Evolutionary conservation across 1,140 invertebrate genomes (phyloP), one percentile per base, ranked within the genome.

Genomic region (Solenopsis invicta): DNA sequence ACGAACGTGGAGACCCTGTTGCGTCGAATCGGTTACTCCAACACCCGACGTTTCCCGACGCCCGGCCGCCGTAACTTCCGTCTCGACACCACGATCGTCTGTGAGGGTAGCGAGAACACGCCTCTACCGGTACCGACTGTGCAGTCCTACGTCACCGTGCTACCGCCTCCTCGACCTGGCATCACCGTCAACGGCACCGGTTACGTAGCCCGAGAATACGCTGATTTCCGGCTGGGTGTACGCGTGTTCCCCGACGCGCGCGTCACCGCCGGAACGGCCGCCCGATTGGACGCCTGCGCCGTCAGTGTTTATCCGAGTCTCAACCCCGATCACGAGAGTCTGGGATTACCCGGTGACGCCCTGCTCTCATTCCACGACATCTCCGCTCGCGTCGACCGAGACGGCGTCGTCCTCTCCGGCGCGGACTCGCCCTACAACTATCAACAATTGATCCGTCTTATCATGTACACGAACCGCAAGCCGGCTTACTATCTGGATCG

Each of bases 401-500:
- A 98, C 93, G 98, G 98, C 12, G 97, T 98, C 62, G 97, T 97
- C 13, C 97, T 99, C 21, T 97, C 97, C 76, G 98, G 98, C 41
- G 97, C 98, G 0, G 98, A 99, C 93, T 97, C 97, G 78, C 97
- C 98, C 4, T 97, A 97, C 91, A 98, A 98, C 94, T 99, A 99
- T 93, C 97, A 98, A 93, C 96, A 97, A 94, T 96, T 98, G 5
- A 96, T 99, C n/a, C 96, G 97, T 41, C 97, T 98, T 88, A 98
- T 99, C 64, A 97, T 98, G 82, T 99, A 99, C 95, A 98, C 98
- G 89, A 99, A 99, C 94, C 97, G 97, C 89, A 99, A 99, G 92
- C 98, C 98, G 9, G 98, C 98, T 4, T 99, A 99, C 94, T 99
- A 99, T 94, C 96, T 99, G 59, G 99, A 99, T 95, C 97, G 98